Evolutionary conservation across 1,140 invertebrate species (phyloP).

Genomic region (Hestina assimilis): DNA sequence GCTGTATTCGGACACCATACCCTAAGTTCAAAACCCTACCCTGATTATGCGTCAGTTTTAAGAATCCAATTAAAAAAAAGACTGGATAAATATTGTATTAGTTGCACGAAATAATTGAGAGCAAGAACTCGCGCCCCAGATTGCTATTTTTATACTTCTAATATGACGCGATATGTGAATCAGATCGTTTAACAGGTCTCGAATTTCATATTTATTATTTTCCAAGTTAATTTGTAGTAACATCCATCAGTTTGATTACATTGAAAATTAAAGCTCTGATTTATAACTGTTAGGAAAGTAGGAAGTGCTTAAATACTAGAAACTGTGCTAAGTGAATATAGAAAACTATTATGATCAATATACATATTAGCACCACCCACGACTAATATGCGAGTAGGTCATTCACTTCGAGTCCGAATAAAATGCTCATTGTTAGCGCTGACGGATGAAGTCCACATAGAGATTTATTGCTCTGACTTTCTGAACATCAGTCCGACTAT

Average conservation of each 20-base stretch:
- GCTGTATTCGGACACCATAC: no score
- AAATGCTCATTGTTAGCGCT: constrained; percentile 34
- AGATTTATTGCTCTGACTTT: constrained; percentile 31
- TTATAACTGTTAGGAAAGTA: neutral
- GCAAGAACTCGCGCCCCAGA: constrained; percentile 24
- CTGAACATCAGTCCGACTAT: constrained; percentile 8
- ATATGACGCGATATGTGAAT: constrained; percentile 16
- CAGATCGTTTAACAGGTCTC: constrained; percentile 1
- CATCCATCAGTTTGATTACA: neutral
- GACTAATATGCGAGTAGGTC: constrained; percentile 31
- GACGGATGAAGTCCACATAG: constrained; percentile 28
- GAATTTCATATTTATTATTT: neutral
- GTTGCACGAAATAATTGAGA: constrained; percentile 12
- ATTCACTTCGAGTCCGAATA: constrained; percentile 35
- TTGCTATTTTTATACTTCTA: constrained; percentile 34
- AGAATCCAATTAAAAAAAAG: neutral
- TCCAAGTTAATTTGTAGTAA: neutral
- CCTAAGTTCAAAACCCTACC: no score
- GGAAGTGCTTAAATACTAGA: neutral
- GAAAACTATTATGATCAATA: constrained; percentile 3
- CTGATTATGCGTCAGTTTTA: neutral
- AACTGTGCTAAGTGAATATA: neutral
- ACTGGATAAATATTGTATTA: neutral
- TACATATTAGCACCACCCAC: constrained; percentile 32
- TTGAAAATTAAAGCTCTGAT: no score